Conservation (phyloP, 2,797 vertebrate species). For the Helicolenus hilgendorfi region DNA sequence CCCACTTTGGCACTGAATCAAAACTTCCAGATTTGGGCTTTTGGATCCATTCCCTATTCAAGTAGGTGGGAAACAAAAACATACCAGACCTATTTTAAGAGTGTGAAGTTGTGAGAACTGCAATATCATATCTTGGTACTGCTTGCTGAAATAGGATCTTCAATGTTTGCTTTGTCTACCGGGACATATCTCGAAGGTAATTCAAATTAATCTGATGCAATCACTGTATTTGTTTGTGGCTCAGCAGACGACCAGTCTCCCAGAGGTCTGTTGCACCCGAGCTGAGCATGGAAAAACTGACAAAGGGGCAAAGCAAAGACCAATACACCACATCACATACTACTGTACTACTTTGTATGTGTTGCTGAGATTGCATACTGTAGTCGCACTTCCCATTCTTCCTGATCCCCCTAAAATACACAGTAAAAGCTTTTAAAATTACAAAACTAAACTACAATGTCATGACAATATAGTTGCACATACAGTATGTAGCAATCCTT, state of each 20-base stretch:
- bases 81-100: constrained; percentile 19
- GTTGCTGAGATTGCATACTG: neutral
- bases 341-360: neutral
- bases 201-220: constrained; percentile 2
- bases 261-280: neutral
- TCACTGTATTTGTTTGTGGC: neutral
- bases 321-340: neutral
- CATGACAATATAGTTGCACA: neutral
- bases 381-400: neutral
- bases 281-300: neutral
- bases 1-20: constrained; percentile 4
- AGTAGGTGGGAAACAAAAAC: constrained; percentile 24
- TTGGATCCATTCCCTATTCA: constrained; percentile 9
- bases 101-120: constrained; percentile 10
- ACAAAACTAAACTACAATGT: neutral
- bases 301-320: neutral
- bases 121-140: constrained; percentile 2
- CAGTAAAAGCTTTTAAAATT: neutral
- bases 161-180: neutral
- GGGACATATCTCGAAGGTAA: neutral
- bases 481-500: neutral
- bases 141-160: neutral
- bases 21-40: constrained; percentile 1
- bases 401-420: neutral
- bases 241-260: neutral